A percentile compares a stretch with the other conserved stretches of the same genome.
Conservation (phyloP, 64 coral and sea anemone genomes). For the Montipora capricornis region DNA sequence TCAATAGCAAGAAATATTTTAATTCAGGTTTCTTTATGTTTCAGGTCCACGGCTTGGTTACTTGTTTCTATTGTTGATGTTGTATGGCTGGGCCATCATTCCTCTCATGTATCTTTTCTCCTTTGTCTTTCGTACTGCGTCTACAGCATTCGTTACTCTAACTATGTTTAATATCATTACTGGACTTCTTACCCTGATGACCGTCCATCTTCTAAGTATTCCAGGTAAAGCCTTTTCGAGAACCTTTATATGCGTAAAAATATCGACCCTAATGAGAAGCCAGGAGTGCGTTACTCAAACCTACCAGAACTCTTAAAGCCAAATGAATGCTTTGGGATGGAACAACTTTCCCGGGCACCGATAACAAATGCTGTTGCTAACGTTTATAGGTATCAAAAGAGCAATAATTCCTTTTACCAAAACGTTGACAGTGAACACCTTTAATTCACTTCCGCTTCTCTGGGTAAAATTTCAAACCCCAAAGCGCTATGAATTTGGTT, state of each 20-base stretch:
- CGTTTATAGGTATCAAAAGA: no score
- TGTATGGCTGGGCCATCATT: conserved; percentile 96
- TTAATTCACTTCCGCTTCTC: no score
- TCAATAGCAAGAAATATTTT: no score
- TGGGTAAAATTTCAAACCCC: no score
- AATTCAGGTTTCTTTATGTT: neutral
- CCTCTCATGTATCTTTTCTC: conserved; percentile 98
- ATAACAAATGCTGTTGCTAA: no score
- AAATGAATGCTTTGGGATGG: no score
- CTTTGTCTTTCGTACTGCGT: conserved; percentile 85
- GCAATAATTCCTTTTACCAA: no score
- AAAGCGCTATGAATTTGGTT: no score
- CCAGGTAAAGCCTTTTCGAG: conserved; percentile 9
- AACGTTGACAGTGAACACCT: no score
- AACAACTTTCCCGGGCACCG: no score
- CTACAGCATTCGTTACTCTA: conserved; percentile 79
- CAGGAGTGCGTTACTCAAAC: no score
- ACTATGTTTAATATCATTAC: conserved; percentile 94
- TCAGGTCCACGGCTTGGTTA: conserved; percentile 85
- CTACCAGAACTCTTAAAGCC: neutral
- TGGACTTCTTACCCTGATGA: conserved; percentile 70
- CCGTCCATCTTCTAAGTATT: conserved; percentile 40
- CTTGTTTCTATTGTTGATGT: conserved; percentile 80
- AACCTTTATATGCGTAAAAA: neutral
- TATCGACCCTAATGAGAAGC: no score